These are phyloP conservation scores for Drosophila dives DNA, from an alignment of 2,888 invertebrate species.

Conservation along the genomic window DNA sequence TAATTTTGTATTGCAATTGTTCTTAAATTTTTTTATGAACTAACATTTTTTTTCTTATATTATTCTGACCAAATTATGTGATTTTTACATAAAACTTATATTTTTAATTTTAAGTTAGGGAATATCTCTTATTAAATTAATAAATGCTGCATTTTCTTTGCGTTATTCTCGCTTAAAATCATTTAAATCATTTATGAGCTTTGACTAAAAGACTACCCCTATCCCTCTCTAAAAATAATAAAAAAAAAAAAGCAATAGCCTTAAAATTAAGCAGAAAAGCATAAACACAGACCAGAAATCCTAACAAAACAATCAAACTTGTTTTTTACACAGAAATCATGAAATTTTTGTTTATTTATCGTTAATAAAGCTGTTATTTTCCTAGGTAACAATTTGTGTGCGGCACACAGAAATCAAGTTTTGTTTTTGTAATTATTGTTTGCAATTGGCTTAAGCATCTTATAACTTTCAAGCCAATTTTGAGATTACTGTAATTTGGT, in stretches of 20 bases:
- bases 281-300: neutral
- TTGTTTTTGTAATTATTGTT: neutral
- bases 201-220: neutral
- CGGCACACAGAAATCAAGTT: constrained; percentile 1
- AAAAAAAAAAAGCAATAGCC: neutral
- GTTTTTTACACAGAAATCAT: neutral
- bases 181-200: neutral
- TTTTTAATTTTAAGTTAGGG: neutral
- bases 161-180: accelerated
- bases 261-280: neutral
- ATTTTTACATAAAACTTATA: neutral
- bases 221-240: neutral
- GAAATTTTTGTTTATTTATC: neutral
- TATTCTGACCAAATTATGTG: neutral
- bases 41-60: neutral
- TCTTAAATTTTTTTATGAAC: accelerated
- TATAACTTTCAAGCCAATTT: constrained; percentile 51
- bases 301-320: neutral
- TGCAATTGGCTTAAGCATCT: constrained; percentile 45
- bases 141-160: neutral
- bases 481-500: constrained; percentile 48
- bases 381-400: neutral
- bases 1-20: accelerated
- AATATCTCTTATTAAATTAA: neutral
- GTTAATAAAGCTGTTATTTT: constrained; percentile 1